A percentile compares a stretch with the other conserved stretches of the same genome.
These are phyloP conservation scores for Phoxinus dragarum DNA, from an alignment of 2,797 vertebrate genomes.

Conservation along the genomic window DNA sequence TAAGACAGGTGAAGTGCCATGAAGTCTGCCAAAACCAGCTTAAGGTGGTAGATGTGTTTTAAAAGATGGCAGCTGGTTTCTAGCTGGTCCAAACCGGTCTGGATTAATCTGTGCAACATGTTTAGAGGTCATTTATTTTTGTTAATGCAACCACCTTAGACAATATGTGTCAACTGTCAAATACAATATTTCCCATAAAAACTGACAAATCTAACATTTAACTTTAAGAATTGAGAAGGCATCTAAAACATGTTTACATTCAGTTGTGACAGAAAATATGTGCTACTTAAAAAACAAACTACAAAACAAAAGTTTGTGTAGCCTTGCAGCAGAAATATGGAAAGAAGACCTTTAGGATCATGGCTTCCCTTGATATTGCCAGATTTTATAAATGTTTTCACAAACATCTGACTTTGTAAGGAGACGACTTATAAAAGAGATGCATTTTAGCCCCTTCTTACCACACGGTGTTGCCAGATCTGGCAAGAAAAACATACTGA, in stretches of 20 bases:
- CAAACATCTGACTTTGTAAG: not conserved
- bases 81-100: not conserved
- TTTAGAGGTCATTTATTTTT: not conserved
- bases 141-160: not conserved
- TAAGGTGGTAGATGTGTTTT: not conserved
- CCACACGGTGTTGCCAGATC: not conserved
- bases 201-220: not conserved
- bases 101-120: not conserved
- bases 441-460: not conserved
- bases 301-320: not conserved
- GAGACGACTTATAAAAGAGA: not conserved
- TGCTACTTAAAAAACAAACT: not conserved
- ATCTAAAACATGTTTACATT: not conserved
- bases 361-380: not conserved
- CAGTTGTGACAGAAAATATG: not conserved
- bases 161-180: not conserved
- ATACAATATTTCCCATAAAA: not conserved
- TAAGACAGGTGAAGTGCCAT: constrained; percentile 1
- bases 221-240: not conserved
- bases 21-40: not conserved
- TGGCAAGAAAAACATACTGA: not conserved
- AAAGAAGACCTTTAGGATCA: not conserved
- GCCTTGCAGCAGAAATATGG: not conserved
- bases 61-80: not conserved
- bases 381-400: not conserved